phyloP scores from a whole-genome alignment of 2,888 invertebrate species.

The Dysmachus trigonus region DNA sequence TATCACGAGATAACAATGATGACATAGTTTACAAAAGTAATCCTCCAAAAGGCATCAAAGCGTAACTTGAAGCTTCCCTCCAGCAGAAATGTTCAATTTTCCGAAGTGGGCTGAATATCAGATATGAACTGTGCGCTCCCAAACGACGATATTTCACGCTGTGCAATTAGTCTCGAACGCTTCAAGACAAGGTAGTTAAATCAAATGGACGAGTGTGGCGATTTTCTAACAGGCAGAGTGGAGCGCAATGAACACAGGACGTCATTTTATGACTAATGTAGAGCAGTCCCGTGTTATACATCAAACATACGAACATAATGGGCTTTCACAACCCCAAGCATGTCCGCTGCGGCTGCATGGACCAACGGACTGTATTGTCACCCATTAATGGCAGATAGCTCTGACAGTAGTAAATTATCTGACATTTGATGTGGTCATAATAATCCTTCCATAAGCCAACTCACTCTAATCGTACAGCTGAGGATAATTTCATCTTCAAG shows the following conservation, averaged over 20 bases:
- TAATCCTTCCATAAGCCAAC: slow-evolving; percentile 47
- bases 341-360: background rate
- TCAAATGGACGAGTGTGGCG: slow-evolving; percentile 33
- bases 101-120: background rate
- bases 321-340: slow-evolving; percentile 26
- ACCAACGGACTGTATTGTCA: slow-evolving; percentile 29
- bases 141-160: slow-evolving; percentile 27
- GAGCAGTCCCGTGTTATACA: slow-evolving; percentile 32
- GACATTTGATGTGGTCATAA: slow-evolving; percentile 53
- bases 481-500: slow-evolving; percentile 37
- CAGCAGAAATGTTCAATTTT: background rate
- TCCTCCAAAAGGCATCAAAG: background rate
- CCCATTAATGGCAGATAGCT: slow-evolving; percentile 39
- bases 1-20: background rate
- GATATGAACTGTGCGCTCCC: background rate
- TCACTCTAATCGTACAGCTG: slow-evolving; percentile 48
- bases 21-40: background rate
- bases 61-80: background rate
- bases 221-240: slow-evolving; percentile 4
- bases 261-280: slow-evolving; percentile 31
- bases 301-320: slow-evolving; percentile 17
- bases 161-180: slow-evolving; percentile 8
- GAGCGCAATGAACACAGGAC: background rate
- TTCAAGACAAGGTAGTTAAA: slow-evolving; percentile 38
- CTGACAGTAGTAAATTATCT: slow-evolving; percentile 52